Evolutionary conservation across 2,888 invertebrate species (phyloP), one percentile per base, ranked within the genome.

Genomic region (Incurvaria masculella): DNA sequence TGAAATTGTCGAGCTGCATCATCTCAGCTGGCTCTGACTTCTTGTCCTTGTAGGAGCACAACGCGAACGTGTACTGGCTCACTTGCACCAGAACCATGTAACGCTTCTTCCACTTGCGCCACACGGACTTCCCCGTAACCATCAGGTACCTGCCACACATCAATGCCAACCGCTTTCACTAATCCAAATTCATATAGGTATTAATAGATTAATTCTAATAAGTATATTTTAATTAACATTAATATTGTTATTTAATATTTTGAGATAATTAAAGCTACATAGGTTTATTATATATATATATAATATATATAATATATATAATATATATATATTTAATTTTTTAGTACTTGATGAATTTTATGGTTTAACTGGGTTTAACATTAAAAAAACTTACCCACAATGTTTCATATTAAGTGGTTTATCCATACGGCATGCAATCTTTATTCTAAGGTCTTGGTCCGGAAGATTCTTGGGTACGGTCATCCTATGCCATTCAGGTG

Each of bases 91-190:
- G 81, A 55, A 98, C 97, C 83, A 93, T 97, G 74, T 98, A 99
- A 49, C 99, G 84, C 62, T 94, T 92, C 79, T 99, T 99, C 97
- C 98, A 99, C 68, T 98, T 99, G 65, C 98, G 96, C 98, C 99
- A 99, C 2, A 97, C 97, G 10, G 67, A 66, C 56, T 97, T 97
- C 45, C 99, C 94, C 61, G 94, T 85, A n/a, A 93, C 92, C 71
- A 91, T 94, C 43, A 95, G 81, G 66, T 94, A 88, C 4, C 91
- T 91, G 64, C 17, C 55, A n/a, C n/a, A n/a, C n/a, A n/a, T n/a
- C n/a, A n/a, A n/a, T n/a, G n/a, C n/a, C n/a, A n/a, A n/a, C n/a
- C n/a, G n/a, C n/a, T n/a, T n/a, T n/a, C n/a, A n/a, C n/a, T n/a
- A n/a, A n/a, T n/a, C n/a, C n/a, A n/a, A n/a, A n/a, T n/a, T n/a